Evolutionary conservation across 1,140 invertebrate species (phyloP).

Genomic region (Scaptodrosophila lebanonensis): DNA sequence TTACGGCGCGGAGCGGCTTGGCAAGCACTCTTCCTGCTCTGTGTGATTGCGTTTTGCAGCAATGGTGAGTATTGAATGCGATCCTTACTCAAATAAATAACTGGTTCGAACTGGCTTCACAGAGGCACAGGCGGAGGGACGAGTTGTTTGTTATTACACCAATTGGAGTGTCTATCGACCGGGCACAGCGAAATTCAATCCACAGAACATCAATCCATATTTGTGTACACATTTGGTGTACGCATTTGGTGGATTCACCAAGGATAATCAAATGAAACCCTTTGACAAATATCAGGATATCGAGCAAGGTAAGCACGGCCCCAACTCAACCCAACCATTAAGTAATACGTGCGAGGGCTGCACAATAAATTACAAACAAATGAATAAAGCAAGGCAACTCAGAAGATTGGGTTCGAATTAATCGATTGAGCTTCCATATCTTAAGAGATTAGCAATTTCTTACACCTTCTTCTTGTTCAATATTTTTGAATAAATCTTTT

Average conservation of each 20-base stretch:
- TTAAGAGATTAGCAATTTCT: too few relatives aligned
- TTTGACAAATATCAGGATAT: conserved; percentile 97
- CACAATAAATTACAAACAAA: too few relatives aligned
- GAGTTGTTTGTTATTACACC: conserved; percentile 95
- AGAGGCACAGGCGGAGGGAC: conserved; percentile 78
- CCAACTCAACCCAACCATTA: conserved; percentile 7
- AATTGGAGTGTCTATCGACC: conserved; percentile 95
- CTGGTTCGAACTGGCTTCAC: conserved; percentile 4
- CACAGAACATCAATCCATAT: conserved; percentile 96
- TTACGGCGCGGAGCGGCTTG: conserved; percentile 73
- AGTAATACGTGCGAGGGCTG: too few relatives aligned
- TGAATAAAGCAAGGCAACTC: too few relatives aligned
- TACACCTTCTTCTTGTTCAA: too few relatives aligned
- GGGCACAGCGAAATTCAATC: conserved; percentile 92
- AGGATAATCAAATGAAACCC: conserved; percentile 92
- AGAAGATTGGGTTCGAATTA: too few relatives aligned
- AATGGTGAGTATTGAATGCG: conserved; percentile 50
- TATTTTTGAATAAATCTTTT: too few relatives aligned
- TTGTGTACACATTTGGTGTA: conserved; percentile 96
- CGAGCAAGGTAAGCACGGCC: conserved; percentile 87
- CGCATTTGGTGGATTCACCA: conserved; percentile 94
- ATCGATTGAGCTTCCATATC: too few relatives aligned
- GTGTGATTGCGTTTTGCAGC: conserved; percentile 60
- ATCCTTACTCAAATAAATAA: background rate
- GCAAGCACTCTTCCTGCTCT: conserved; percentile 69